phyloP scores from a whole-genome alignment of 2,888 invertebrate species.

The Dyspetes luteomarginatus region DNA sequence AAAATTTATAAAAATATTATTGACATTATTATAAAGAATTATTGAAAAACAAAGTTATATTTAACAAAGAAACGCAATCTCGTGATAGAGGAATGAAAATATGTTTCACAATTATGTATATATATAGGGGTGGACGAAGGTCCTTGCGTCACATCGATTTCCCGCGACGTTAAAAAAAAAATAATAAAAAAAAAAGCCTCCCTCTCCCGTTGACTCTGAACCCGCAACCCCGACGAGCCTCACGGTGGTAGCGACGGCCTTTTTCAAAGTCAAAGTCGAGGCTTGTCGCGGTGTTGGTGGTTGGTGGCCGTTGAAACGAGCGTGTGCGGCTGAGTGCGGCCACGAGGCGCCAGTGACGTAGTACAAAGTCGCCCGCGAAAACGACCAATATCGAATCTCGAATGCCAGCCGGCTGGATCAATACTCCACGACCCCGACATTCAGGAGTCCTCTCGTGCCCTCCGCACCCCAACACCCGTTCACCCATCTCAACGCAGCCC shows the following conservation, averaged over 20 bases:
- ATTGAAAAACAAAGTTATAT: no score
- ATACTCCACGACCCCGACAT: conserved; percentile 83
- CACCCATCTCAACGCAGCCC: conserved; percentile 37
- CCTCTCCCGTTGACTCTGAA: conserved; percentile 54
- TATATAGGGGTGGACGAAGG: conserved; percentile 55
- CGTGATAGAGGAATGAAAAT: no score
- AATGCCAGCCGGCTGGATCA: conserved; percentile 79
- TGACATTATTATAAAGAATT: no score
- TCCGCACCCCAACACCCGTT: conserved; percentile 20
- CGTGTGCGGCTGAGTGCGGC: conserved; percentile 53
- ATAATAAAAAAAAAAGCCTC: conserved; percentile 18
- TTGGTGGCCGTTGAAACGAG: conserved; percentile 36
- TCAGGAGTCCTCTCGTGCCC: conserved; percentile 77
- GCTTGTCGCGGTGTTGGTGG: conserved; percentile 44
- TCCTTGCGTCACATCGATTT: conserved; percentile 58
- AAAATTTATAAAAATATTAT: no score
- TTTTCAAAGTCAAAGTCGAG: conserved; percentile 70
- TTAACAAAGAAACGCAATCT: no score
- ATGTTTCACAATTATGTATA: no score
- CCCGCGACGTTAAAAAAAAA: no score
- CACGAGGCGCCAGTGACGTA: conserved; percentile 75
- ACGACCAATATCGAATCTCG: conserved; percentile 80
- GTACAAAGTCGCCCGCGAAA: conserved; percentile 75
- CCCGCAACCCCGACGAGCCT: conserved; percentile 54
- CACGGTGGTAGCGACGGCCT: conserved; percentile 58